These are phyloP conservation scores for Drosophila triauraria DNA, from an alignment of 1,140 invertebrate genomes.

Conservation along the genomic window DNA sequence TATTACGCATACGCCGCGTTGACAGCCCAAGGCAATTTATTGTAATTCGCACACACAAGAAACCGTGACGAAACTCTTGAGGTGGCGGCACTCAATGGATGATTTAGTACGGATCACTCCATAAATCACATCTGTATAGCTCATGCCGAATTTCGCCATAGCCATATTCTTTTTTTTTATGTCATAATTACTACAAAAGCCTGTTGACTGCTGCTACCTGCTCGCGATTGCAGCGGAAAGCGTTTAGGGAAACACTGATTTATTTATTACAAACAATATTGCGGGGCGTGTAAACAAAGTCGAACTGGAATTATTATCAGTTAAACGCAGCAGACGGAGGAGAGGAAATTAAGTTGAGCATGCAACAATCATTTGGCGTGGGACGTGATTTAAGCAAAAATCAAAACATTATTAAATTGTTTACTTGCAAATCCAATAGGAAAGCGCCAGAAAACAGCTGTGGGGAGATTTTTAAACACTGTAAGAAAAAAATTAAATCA, in stretches of 20 bases:
- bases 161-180: constrained; percentile 30
- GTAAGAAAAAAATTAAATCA: neutral
- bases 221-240: constrained; percentile 34
- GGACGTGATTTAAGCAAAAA: constrained; percentile 53
- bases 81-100: constrained; percentile 24
- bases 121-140: constrained; percentile 42
- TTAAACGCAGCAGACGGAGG: neutral
- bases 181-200: constrained; percentile 43
- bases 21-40: constrained; percentile 40
- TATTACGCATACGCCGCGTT: constrained; percentile 47
- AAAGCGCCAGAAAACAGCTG: constrained; percentile 17
- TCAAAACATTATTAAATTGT: constrained; percentile 52
- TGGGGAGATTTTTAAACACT: constrained; percentile 31
- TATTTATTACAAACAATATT: constrained; percentile 75
- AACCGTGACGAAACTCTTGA: constrained; percentile 14
- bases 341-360: constrained; percentile 4
- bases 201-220: constrained; percentile 28
- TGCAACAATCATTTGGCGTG: constrained; percentile 35
- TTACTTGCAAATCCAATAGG: constrained; percentile 35
- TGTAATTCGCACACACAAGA: constrained; percentile 18
- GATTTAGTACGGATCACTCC: constrained; percentile 38
- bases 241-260: constrained; percentile 68
- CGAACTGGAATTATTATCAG: constrained; percentile 57
- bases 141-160: constrained; percentile 30
- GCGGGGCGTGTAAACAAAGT: constrained; percentile 62